Evolutionary conservation across 2,797 vertebrate genomes (phyloP), one percentile per base, ranked within the genome.

Genomic region (Molossus molossus): DNA sequence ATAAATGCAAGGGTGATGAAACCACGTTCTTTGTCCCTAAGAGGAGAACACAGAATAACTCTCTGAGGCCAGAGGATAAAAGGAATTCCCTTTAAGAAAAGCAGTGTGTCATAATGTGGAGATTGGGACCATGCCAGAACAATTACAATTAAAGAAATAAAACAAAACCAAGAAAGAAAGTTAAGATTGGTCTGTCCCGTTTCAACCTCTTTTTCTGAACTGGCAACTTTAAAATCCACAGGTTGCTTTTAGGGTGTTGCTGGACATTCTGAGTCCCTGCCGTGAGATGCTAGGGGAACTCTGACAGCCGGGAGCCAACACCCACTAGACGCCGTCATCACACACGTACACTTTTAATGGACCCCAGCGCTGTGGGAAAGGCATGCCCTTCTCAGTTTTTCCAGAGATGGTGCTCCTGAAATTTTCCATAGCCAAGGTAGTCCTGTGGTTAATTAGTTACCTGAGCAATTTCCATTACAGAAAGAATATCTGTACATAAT

Each of bases 371-470:
- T 60, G 27, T 89, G 58, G 87, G 83, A 96, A 96, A 96, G 94
- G 75, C 96, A 97, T 95, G 94, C 95, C 97, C 87, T 83, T 93
- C 76, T 62, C 62, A 81, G 27, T 77, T 72, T 97, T 97, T 92
- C 72, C 85, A 93, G 48, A 93, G 88, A 83, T 29, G 40, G 29
- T 75, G 55, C 62, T 87, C 64, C 73, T 88, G 94, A 96, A 97
- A 97, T 97, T 97, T 97, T 93, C 97, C 94, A 94, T 25, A 95
- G 92, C 87, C 96, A 95, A n/a, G 88, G 96, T 96, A 97, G 87
- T 97, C 93, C 83, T 55, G 72, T 87, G 92, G 96, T 95, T 97
- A 97, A 97, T 97, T 97, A 98, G 91, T 77, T 95, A 95, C 91
- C 93, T 95, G 86, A 72, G 96, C 87, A 94, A 97, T 92, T 97